Base-by-base conservation (phyloP, 2,797 vertebrate species). In the Muscicapa comitata region DNA sequence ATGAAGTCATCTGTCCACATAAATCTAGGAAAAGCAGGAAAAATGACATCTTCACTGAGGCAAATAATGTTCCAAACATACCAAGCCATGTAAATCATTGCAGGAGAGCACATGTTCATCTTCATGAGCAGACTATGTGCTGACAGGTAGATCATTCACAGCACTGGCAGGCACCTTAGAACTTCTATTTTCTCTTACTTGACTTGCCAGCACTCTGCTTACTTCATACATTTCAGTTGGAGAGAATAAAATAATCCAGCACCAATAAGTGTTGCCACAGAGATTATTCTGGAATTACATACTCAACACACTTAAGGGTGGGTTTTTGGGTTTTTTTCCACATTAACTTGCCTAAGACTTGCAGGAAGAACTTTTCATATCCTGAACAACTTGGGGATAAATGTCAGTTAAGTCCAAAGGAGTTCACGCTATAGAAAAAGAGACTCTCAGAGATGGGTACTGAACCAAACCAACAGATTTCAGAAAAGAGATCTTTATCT, bases 41-140 rank as follows among this genome's bases (percentile, higher is more conserved):
- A 90, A 90, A 95, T 63, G 48, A 82, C 86, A 94, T 78, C 86
- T 84, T 90, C 66, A 84, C 55, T 73, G 76, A 86, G 66, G 83
- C 86, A 95, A 95, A 88, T 73, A 94, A 95, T 63, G 59, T 59
- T 86, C 63, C 62, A 53, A 88, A 94, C 63, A 95, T 82, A 86
- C 23, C 48, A 81, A 73, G 63, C 51, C 86, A 93, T 87, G 95
- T 92, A 96, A 94, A 90, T 95, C 93, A 92, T 78, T 78, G 59
- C 35, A 90, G 66, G 11, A 95, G 28, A 94, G 88, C 88, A 86
- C 90, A 79, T 59, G 83, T 81, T 95, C 79, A 70, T 93, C 88
- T 88, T 92, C 86, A 78, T 73, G 80, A 97, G 66, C 48, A 94
- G 86, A 50, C 55, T 88, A 25, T 0, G 2, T 48, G 31, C 83